Conservation (phyloP, 2,888 invertebrate species). For the Drosophila gaucha region DNA sequence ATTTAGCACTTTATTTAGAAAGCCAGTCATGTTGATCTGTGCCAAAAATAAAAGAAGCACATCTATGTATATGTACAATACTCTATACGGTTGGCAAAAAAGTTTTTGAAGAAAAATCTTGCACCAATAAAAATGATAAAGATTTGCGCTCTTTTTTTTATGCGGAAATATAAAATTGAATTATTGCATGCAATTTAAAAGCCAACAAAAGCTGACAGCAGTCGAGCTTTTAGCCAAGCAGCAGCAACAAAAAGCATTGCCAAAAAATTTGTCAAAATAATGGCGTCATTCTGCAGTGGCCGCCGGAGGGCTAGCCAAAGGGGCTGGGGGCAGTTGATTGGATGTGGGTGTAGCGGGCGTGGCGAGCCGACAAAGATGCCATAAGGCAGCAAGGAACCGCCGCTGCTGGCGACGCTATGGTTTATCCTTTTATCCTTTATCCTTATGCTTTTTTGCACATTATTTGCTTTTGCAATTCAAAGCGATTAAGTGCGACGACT, state of each 20-base stretch:
- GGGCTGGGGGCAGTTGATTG: constrained; percentile 22
- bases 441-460: constrained; percentile 79
- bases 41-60: constrained; percentile 33
- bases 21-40: constrained; percentile 26
- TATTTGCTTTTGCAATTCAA: constrained; percentile 81
- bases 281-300: constrained; percentile 80
- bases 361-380: constrained; percentile 70
- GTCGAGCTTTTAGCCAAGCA: constrained; percentile 71
- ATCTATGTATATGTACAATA: background rate
- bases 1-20: constrained; percentile 18
- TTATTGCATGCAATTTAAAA: constrained; percentile 81
- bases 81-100: constrained; percentile 3
- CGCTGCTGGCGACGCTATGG: constrained; percentile 70
- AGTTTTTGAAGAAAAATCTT: constrained; percentile 39
- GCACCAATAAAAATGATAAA: constrained; percentile 61
- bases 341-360: constrained; percentile 29
- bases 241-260: constrained; percentile 60
- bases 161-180: constrained; percentile 83
- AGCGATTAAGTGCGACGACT: constrained; percentile 74
- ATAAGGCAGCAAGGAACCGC: constrained; percentile 68
- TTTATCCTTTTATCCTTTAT: constrained; percentile 73
- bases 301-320: constrained; percentile 38
- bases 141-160: constrained; percentile 40
- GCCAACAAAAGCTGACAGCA: constrained; percentile 76
- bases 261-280: constrained; percentile 83